Evolutionary conservation across 2,888 invertebrate genomes (phyloP).

Genomic region (Prosopocoilus inquinatus): DNA sequence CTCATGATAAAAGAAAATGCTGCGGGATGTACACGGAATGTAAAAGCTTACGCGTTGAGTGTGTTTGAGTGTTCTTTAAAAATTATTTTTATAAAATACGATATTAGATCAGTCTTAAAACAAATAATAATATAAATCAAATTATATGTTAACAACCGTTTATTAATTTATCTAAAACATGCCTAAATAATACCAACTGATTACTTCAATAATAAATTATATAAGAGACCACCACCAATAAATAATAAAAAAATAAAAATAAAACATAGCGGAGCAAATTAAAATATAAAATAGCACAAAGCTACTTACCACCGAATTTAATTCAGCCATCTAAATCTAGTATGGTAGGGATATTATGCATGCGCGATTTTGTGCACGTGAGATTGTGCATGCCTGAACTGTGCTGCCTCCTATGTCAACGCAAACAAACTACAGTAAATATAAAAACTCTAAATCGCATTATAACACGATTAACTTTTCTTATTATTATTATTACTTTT

Average conservation of each 20-base stretch:
- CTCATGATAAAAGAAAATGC: no score
- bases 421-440: slow-evolving; percentile 50
- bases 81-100: no score
- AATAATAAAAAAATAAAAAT: slow-evolving; percentile 25
- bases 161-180: background rate
- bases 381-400: slow-evolving; percentile 50
- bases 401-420: slow-evolving; percentile 50
- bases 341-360: slow-evolving; percentile 50
- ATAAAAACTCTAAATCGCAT: slow-evolving; percentile 39
- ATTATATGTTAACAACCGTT: background rate
- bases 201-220: no score
- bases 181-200: no score
- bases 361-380: slow-evolving; percentile 50
- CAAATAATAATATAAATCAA: slow-evolving; percentile 4
- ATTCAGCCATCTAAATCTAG: slow-evolving; percentile 50
- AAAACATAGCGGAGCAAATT: slow-evolving; percentile 37
- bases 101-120: background rate
- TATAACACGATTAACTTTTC: slow-evolving; percentile 28
- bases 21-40: no score
- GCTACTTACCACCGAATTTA: slow-evolving; percentile 49
- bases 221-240: slow-evolving; percentile 27
- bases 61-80: no score
- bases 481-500: slow-evolving; percentile 14
- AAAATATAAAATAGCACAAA: slow-evolving; percentile 45
- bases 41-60: no score